These are phyloP conservation scores for Salmo trutta DNA, from an alignment of 2,797 vertebrate species.

Conservation along the genomic window DNA sequence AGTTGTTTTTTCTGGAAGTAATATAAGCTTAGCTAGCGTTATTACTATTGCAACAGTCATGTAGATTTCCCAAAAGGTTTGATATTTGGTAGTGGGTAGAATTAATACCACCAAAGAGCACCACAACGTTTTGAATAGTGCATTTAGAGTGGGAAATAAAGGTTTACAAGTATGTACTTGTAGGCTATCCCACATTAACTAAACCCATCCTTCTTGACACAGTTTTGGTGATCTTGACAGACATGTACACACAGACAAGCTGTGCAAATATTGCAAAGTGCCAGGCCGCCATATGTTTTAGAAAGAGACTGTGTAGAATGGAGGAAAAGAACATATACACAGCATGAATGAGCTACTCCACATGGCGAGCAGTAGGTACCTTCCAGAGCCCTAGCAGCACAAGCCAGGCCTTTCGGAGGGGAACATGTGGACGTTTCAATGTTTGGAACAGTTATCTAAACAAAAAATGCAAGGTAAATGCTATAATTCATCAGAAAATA, in stretches of 20 bases:
- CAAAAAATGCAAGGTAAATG: conserved; percentile 79
- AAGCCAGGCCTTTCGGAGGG: not conserved
- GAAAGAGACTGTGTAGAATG: conserved; percentile 58
- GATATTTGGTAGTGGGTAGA: not conserved
- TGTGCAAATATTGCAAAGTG: conserved; percentile 74
- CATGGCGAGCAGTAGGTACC: conserved; percentile 29
- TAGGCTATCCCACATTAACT: conserved; percentile 55
- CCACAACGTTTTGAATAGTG: conserved; percentile 31
- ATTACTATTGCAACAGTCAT: not conserved
- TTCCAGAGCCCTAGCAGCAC: not conserved
- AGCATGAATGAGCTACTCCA: conserved; percentile 53
- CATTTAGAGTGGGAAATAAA: conserved; percentile 5
- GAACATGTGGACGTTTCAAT: conserved; percentile 66
- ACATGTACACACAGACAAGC: conserved; percentile 77
- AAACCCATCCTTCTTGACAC: conserved; percentile 73
- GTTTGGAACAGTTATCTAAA: conserved; percentile 75
- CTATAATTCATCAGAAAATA: conserved; percentile 79
- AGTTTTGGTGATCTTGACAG: conserved; percentile 71
- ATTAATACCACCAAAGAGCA: not conserved
- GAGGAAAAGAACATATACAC: conserved; percentile 31
- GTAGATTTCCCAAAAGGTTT: conserved; percentile 15
- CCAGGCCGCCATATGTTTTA: conserved; percentile 51
- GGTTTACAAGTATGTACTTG: conserved; percentile 44
- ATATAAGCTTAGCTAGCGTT: not conserved
- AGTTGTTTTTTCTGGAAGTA: not conserved